Evolutionary conservation across 2,888 invertebrate species (phyloP), one percentile per base, ranked within the genome.

Genomic region (Ochropleura leucogaster): DNA sequence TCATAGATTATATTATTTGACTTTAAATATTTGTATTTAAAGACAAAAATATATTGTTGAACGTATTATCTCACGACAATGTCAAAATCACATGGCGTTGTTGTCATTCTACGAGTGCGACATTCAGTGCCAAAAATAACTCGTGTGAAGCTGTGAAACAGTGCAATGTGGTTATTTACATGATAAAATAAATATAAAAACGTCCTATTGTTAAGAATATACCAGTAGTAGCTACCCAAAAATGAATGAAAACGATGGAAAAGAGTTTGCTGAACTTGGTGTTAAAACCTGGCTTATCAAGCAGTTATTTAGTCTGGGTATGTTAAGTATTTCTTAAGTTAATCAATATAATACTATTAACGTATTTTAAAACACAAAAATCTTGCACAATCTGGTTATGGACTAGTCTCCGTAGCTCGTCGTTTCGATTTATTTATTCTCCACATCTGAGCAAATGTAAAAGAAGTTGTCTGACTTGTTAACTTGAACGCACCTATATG

Each of bases 241-340:
- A 83, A 95, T 96, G 96, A 90, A 94, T 74, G 93, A 93, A 84
- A 94, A 90, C 51, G 93, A 94, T 7, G 92, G 89, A 40, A 95
- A 93, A 86, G 94, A 97, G 68, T 98, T 98, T 90, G 89, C 93
- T 3, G 96, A 97, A 74, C 95, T 98, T 55, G 97, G 97, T 53
- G 92, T 98, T 18, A 97, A 98, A 88, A 95, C 97, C 6, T 98
- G 98, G 98, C 96, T 98, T 18, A 96, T 97, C 46, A 97, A 97
- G 86, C 98, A 98, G 91, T 97, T 98, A 68, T 94, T 96, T 78
- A 97, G 97, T 83, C 96, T 98, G 85, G 98, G 98, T 98, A 95
- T 88, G 92, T 90, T 65, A 16, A 71, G 57, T 30, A 60, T 72
- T 72, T 42, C 59, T 46, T 20, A 55, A 8, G n/a, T 69, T 0